Evolutionary conservation across 1,140 invertebrate genomes (phyloP), one percentile per base, ranked within the genome.

Genomic region (Caerostris extrusa): DNA sequence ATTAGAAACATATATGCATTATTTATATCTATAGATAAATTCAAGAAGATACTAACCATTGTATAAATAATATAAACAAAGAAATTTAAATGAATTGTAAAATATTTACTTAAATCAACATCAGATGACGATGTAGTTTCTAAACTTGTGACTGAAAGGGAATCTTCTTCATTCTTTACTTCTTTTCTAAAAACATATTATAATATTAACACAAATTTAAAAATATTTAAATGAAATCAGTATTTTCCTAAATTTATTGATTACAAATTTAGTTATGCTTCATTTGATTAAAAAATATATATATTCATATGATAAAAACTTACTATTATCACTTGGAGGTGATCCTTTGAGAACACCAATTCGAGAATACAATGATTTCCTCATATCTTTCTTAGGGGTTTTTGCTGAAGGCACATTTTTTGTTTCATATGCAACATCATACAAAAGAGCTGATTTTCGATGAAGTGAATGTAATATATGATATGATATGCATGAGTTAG

Each of bases 401-500:
- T 93, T 93, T 0, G 87, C 2, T 50, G 57, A 17, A 64, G 92
- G 19, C n/a, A 69, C 53, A 53, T 17, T 87, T 82, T 93, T 93
- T 0, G 85, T 81, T 34, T 93, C 86, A 82, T 88, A 88, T 4
- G 86, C 86, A 61, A 82, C 86, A 77, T 93, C 91, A 58, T 87
- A 93, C 14, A 88, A 55, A 5, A 89, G 56, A 53, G 86, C 53
- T 12, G 92, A 82, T 56, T 77, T 93, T 5, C 57, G 85, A 61
- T 93, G 85, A 56, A 94, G 81, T 6, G 93, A 88, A 69, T 94
- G 87, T 53, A 83, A 94, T 19, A 94, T 94, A 58, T 94, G 93
- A 90, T 94, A 90, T 2, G 58, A 90, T 34, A 94, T 94, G 34
- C 93, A 90, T 67, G 93, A 85, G 58, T 90, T 90, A 5, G 93